Evolutionary conservation across 1,140 invertebrate genomes (phyloP).

Genomic region (Apis florea): DNA sequence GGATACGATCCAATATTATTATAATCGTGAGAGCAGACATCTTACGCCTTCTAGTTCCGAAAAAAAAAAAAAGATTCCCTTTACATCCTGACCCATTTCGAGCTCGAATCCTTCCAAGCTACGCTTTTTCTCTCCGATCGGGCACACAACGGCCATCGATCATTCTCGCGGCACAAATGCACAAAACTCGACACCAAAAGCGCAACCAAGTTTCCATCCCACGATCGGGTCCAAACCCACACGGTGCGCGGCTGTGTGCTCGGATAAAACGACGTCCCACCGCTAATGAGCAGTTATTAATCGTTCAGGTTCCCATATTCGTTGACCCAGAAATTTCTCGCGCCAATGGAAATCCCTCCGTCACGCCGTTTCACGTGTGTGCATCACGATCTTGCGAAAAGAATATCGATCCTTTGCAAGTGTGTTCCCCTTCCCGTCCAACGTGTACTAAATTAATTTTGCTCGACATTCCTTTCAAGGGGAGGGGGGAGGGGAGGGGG

Average conservation of each 20-base stretch:
- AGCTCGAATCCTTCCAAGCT: background rate
- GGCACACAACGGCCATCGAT: background rate
- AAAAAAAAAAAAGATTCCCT: too few relatives aligned
- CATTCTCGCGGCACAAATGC: background rate
- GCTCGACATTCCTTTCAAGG: too few relatives aligned
- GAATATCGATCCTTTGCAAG: slow-evolving; percentile 30
- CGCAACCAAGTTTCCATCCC: background rate
- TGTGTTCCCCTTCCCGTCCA: too few relatives aligned
- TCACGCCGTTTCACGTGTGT: too few relatives aligned
- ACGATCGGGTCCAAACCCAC: background rate
- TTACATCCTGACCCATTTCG: too few relatives aligned
- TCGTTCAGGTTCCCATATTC: slow-evolving; percentile 28
- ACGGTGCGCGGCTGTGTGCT: background rate
- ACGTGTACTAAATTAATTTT: too few relatives aligned
- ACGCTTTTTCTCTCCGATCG: background rate
- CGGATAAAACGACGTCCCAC: slow-evolving; percentile 16
- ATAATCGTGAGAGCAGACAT: background rate
- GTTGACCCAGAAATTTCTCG: slow-evolving; percentile 38
- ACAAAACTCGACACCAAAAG: background rate
- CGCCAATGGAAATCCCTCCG: slow-evolving; percentile 6
- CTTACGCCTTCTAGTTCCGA: too few relatives aligned
- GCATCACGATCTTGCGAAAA: background rate
- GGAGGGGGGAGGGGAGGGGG: too few relatives aligned
- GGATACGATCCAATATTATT: background rate
- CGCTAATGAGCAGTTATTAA: slow-evolving; percentile 49